Evolutionary conservation across 2,797 vertebrate species (phyloP), one percentile per base, ranked within the genome.

Genomic region (Lacerta bilineata): DNA sequence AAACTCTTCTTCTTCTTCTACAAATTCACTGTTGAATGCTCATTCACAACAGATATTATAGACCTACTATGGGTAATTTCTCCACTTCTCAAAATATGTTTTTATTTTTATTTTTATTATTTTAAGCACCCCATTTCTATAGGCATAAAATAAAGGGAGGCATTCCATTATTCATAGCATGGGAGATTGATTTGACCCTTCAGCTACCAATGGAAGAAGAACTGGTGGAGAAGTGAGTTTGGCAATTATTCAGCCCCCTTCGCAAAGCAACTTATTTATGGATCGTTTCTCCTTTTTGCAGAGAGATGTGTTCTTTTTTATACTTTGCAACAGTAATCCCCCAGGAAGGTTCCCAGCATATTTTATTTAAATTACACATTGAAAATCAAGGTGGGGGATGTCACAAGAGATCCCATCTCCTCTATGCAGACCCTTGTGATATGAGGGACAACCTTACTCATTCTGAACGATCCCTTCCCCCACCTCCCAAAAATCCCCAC

Each of bases 101-200:
- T 13, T 55, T 50, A 0, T 55, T 50, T 1, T 43, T 8, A 8
- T 43, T 85, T 74, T 89, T 88, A 91, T 92, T 90, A 95, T 88
- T 80, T 75, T 82, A 92, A 93, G 93, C 93, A 94, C 90, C 93
- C 91, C 93, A 94, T 95, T 95, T 91, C 93, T 94, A 93, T 89
- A 94, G 93, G 88, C 68, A 95, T 80, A 18, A 84, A 95, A 93
- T 90, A 77, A 76, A 90, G 79, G 84, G 86, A 75, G 87, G 93
- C 95, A 92, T 43, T 8, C 61, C 83, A 92, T 92, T 87, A 84
- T 95, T 94, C 87, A 94, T 93, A 93, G 87, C 80, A 76, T 89
- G 88, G 82, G 96, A 95, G 91, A 96, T 92, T 95, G 92, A 96
- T 94, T 93, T 95, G 94, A 95, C 93, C 93, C 72, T 90, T 87